Percentiles rank a stretch among this genome's conserved stretches.
phyloP scores from a whole-genome alignment of 2,888 invertebrate genomes.

The Ellobium chinense region DNA sequence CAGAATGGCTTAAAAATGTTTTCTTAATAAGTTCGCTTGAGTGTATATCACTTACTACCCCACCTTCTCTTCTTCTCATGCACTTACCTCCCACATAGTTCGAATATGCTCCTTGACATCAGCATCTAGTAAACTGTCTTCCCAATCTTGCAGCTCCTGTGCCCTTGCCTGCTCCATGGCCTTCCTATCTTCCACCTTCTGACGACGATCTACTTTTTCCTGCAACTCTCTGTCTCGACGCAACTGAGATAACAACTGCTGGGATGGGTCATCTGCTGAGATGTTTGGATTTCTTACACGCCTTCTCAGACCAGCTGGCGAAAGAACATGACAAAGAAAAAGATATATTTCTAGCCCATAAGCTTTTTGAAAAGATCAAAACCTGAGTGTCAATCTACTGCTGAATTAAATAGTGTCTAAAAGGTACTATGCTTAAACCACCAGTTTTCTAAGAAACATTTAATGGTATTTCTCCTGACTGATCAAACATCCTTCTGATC shows the following conservation, averaged over 20 bases:
- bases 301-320: conserved; percentile 58
- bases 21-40: too few species aligned
- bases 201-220: conserved; percentile 72
- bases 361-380: too few species aligned
- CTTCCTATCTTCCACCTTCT: conserved; percentile 76
- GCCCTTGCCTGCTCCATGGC: conserved; percentile 75
- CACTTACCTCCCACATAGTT: conserved; percentile 82
- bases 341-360: too few species aligned
- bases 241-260: conserved; percentile 74
- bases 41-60: background rate
- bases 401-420: too few species aligned
- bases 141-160: conserved; percentile 78
- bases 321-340: too few species aligned
- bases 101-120: conserved; percentile 79
- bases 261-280: conserved; percentile 68
- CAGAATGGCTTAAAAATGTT: too few species aligned
- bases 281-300: conserved; percentile 61
- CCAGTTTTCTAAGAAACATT: too few species aligned
- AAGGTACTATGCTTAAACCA: too few species aligned
- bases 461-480: too few species aligned
- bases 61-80: background rate
- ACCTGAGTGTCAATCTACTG: too few species aligned
- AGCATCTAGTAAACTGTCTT: conserved; percentile 78
- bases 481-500: too few species aligned
- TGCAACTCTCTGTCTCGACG: conserved; percentile 76